phyloP scores from a whole-genome alignment of 2,113 vertebrate species.

The Leptocoma aspasia region DNA sequence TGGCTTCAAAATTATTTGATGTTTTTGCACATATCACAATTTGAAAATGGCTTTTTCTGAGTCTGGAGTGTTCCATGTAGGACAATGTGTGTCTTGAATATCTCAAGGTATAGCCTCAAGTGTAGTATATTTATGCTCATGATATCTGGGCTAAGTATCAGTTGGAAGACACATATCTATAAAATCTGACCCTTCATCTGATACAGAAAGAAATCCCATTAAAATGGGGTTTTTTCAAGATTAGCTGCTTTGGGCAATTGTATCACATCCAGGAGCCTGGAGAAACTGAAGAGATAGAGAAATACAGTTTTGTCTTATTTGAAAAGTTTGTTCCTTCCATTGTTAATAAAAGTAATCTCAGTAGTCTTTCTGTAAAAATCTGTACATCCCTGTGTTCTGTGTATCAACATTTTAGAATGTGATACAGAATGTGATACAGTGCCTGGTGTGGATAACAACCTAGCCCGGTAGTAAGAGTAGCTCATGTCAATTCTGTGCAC shows the following conservation, averaged over 20 bases:
- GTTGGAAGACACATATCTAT: neutral
- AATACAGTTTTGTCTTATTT: neutral
- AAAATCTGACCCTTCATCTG: neutral
- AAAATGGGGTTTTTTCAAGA: neutral
- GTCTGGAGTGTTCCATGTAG: neutral
- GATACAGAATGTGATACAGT: neutral
- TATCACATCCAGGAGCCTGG: neutral
- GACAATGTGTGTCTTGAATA: neutral
- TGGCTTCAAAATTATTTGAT: neutral
- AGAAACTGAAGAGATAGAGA: neutral
- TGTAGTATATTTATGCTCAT: neutral
- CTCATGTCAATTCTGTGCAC: neutral
- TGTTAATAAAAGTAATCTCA: neutral
- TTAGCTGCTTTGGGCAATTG: neutral
- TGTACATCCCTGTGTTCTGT: neutral
- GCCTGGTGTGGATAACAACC: neutral
- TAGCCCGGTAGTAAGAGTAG: neutral
- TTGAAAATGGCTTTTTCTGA: neutral
- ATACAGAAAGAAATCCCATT: neutral
- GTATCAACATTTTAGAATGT: neutral
- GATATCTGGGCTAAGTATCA: neutral
- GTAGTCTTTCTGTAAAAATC: neutral
- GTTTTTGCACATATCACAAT: neutral
- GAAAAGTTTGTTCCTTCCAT: neutral
- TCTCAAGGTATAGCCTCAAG: neutral